These are phyloP conservation scores for Girardinus metallicus DNA, from an alignment of 2,797 vertebrate species.

Conservation along the genomic window DNA sequence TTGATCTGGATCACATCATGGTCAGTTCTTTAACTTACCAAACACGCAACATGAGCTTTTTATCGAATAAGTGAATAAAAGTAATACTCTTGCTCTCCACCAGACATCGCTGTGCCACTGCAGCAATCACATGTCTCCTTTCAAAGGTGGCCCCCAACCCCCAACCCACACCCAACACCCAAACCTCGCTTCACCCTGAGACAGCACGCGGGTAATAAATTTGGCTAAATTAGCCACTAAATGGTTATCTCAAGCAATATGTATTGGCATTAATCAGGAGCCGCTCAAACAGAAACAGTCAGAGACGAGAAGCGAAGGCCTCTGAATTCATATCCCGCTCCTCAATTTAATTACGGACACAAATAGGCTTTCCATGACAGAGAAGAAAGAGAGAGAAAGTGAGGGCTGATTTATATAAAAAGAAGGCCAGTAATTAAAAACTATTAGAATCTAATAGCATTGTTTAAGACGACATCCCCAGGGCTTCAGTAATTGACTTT, in stretches of 20 bases:
- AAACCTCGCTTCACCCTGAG: slow-evolving; percentile 41
- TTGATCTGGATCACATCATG: background rate
- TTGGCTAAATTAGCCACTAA: slow-evolving; percentile 99
- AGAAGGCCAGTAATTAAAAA: slow-evolving; percentile 82
- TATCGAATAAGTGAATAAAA: background rate
- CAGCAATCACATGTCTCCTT: slow-evolving; percentile 73
- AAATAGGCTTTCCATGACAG: slow-evolving; percentile 86
- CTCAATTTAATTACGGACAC: slow-evolving; percentile 90
- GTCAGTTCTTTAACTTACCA: background rate
- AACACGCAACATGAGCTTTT: background rate
- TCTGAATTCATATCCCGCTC: slow-evolving; percentile 93
- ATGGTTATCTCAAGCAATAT: slow-evolving; percentile 99
- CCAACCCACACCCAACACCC: slow-evolving; percentile 35
- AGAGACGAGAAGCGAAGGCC: slow-evolving; percentile 84
- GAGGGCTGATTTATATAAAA: slow-evolving; percentile 80
- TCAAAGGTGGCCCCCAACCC: slow-evolving; percentile 66
- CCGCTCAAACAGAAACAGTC: slow-evolving; percentile 94
- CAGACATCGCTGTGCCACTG: slow-evolving; percentile 89
- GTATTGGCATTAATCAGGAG: slow-evolving; percentile 99
- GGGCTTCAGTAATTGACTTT: slow-evolving; percentile 75
- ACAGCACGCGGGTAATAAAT: slow-evolving; percentile 95
- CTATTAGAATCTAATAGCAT: slow-evolving; percentile 81
- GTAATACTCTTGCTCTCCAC: slow-evolving; percentile 65
- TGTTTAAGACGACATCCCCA: slow-evolving; percentile 79
- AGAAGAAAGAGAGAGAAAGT: slow-evolving; percentile 51